Base-by-base conservation (phyloP, 2,888 invertebrate species). In the Ceraclea dissimilis region DNA sequence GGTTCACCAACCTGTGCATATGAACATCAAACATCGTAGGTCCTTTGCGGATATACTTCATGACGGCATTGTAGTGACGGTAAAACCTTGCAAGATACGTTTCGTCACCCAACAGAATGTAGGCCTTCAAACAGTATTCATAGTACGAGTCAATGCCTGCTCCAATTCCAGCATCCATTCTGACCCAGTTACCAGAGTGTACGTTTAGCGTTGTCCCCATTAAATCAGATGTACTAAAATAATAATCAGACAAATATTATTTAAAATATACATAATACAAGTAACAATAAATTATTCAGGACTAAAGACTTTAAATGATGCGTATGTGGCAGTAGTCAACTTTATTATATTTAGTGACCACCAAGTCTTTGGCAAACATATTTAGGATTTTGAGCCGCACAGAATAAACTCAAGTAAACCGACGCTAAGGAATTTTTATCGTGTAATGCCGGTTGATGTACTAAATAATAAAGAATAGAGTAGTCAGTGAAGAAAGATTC, bases 91-190 rank as follows among this genome's bases (percentile, higher is more conserved):
- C 88, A 64, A 98, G 77, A 71, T 97, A 98, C 63, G 89, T 89
- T 66, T 93, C 92, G 69, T 99, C 97, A 0, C 91, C 90, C 4
- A 99, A 80, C 54, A 99, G 78, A 63, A 99, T 93, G 72, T 98
- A 99, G 0, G 96, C 95, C 72, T 99, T 99, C 26, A 99, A 81
- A 62, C 95, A 90, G 72, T 99, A 99, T 72, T 99, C 98, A 69
- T 98, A 99, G 72, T 99, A 99, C 0, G 96, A 96, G 74, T 99
- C 98, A 64, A 98, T 96, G 21, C 98, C 98, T 13, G 98, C 98
- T n/a, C 98, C 98, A 6, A 99, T 93, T 1, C 98, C 96, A 1
- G 95, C 92, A 71, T 98, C 97, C 66, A 95, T 83, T 48, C 98
- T 80, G 4, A 97, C 87, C 98, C 98, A 99, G 72, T 97, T 95